Conservation (phyloP, 1,140 invertebrate species). For the Diabrotica undecimpunctata region DNA sequence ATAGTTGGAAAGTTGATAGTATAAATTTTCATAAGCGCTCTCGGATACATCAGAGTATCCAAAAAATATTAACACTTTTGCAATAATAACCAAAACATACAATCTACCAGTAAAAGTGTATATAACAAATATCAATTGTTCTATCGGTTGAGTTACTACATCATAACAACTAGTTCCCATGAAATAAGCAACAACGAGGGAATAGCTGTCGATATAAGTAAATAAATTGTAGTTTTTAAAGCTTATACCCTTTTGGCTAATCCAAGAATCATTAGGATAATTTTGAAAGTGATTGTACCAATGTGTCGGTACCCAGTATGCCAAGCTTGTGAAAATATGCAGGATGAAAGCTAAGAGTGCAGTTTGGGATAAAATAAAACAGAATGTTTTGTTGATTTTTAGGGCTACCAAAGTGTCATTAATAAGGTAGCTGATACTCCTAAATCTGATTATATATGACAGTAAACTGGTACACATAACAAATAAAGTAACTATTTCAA, state of each 20-base stretch:
- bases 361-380: conserved; percentile 17
- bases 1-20: conserved; percentile 18
- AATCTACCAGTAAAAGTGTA: conserved; percentile 20
- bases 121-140: conserved; percentile 17
- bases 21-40: conserved; percentile 26
- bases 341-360: conserved; percentile 3
- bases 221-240: neutral
- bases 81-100: conserved; percentile 24
- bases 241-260: neutral
- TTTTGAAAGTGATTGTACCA: neutral
- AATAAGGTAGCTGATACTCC: neutral
- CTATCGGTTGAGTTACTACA: neutral
- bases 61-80: conserved; percentile 22
- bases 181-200: conserved; percentile 15
- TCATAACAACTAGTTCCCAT: conserved; percentile 11
- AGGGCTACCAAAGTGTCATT: conserved; percentile 7
- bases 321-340: neutral
- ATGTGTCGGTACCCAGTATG: neutral
- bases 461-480: neutral
- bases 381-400: conserved; percentile 9
- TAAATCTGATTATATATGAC: neutral
- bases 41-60: conserved; percentile 25
- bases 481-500: neutral
- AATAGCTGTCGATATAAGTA: conserved; percentile 17
- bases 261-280: conserved; percentile 17